Conservation (phyloP, 2,113 vertebrate genomes). For the Apus apus region DNA sequence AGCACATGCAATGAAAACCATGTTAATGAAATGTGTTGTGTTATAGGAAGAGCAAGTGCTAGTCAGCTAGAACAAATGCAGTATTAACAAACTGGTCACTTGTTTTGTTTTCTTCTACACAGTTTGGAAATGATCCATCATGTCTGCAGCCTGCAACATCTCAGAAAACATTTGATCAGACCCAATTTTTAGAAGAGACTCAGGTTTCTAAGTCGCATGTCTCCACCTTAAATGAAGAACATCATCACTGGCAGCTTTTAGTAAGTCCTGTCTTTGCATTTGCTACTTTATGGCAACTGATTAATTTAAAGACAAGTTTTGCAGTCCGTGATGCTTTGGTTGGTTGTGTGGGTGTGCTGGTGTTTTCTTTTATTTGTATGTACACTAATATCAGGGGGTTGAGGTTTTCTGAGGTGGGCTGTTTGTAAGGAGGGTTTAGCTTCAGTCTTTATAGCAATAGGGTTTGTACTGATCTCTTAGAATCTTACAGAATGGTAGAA, state of each 20-base stretch:
- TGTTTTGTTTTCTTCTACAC: conserved; percentile 41
- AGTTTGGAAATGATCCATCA: conserved; percentile 78
- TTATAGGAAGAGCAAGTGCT: neutral
- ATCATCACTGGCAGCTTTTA: conserved; percentile 59
- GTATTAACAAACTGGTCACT: neutral
- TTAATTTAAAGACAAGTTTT: neutral
- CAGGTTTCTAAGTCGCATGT: conserved; percentile 50
- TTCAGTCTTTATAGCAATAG: neutral
- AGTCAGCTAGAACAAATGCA: neutral
- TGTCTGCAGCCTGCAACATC: conserved; percentile 61
- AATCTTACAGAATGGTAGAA: fast-evolving
- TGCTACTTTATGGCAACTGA: neutral
- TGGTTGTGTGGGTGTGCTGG: neutral
- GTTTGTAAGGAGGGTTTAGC: neutral
- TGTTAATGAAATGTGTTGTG: neutral
- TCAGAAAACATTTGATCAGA: conserved; percentile 44
- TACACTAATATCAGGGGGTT: too few species aligned
- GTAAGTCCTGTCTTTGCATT: conserved; percentile 70
- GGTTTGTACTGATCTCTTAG: neutral
- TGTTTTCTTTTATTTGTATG: neutral
- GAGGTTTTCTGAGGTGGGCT: neutral
- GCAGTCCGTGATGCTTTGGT: neutral
- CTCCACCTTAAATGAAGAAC: conserved; percentile 55
- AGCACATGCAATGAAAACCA: neutral
- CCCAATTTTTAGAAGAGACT: conserved; percentile 64